Evolutionary conservation across 2,113 vertebrate species (phyloP).

Genomic region (Psittacula cyanocephala): DNA sequence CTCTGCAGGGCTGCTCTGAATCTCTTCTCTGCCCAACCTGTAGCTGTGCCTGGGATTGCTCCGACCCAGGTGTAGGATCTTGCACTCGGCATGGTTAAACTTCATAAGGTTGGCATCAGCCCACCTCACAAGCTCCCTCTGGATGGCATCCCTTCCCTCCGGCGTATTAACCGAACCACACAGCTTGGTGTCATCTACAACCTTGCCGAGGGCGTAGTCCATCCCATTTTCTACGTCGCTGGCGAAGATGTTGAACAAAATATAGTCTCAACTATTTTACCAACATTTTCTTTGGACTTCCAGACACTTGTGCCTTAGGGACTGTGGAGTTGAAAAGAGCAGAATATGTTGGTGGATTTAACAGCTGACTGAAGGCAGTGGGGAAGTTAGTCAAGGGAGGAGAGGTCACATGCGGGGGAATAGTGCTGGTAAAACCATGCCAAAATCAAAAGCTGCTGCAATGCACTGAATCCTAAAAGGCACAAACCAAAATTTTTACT

Average conservation of each 20-base stretch:
- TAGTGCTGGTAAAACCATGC: rapidly evolving
- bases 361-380: not conserved
- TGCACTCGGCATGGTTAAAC: rapidly evolving
- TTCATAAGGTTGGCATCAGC: not conserved
- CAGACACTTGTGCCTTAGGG: not conserved
- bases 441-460: not conserved
- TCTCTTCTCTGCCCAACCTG: too few species aligned
- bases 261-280: not conserved
- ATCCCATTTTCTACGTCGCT: not conserved
- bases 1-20: too few species aligned
- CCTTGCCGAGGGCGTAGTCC: rapidly evolving
- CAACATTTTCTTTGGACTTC: rapidly evolving
- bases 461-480: not conserved
- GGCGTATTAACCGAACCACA: not conserved
- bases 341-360: not conserved
- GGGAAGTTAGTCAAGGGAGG: not conserved
- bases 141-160: not conserved
- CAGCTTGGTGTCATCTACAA: not conserved
- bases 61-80: too few species aligned
- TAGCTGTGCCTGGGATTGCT: too few species aligned
- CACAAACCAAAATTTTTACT: rapidly evolving
- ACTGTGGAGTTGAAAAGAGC: not conserved
- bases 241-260: not conserved
- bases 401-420: rapidly evolving
- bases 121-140: not conserved